A percentile compares a stretch with the other conserved stretches of the same genome.
phyloP scores from a whole-genome alignment of 2,113 vertebrate genomes.

The Leptosomus discolor region DNA sequence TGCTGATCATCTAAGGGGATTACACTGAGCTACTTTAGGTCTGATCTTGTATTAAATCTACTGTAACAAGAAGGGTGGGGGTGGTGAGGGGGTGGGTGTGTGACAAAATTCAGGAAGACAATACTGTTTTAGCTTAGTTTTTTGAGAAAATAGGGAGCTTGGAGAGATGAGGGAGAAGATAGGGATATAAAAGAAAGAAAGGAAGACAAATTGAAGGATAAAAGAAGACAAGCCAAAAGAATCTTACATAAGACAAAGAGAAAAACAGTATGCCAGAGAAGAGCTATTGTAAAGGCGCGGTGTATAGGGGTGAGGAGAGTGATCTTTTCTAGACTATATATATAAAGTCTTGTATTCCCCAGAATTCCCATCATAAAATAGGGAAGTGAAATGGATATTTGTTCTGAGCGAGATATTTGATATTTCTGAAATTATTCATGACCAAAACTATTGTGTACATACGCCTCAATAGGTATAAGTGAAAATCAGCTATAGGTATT shows the following conservation, averaged over 20 bases:
- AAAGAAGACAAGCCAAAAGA: not conserved
- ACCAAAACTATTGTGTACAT: not conserved
- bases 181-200: not conserved
- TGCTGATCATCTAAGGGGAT: not conserved
- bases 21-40: not conserved
- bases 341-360: not conserved
- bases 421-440: not conserved
- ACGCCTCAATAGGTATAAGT: rapidly evolving
- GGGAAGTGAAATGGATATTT: not conserved
- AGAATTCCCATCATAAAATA: not conserved
- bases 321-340: not conserved
- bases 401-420: not conserved
- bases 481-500: not conserved
- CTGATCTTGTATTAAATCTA: not conserved
- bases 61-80: not conserved
- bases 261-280: not conserved
- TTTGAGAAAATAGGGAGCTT: not conserved
- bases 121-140: not conserved
- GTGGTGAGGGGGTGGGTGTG: rapidly evolving
- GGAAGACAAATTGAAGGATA: not conserved
- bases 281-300: not conserved
- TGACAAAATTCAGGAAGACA: not conserved
- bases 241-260: not conserved
- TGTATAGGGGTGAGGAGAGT: not conserved
- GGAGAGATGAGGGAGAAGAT: not conserved